Evolutionary conservation across 2,888 invertebrate genomes (phyloP).

Genomic region (Cryptocephalus moraei): DNA sequence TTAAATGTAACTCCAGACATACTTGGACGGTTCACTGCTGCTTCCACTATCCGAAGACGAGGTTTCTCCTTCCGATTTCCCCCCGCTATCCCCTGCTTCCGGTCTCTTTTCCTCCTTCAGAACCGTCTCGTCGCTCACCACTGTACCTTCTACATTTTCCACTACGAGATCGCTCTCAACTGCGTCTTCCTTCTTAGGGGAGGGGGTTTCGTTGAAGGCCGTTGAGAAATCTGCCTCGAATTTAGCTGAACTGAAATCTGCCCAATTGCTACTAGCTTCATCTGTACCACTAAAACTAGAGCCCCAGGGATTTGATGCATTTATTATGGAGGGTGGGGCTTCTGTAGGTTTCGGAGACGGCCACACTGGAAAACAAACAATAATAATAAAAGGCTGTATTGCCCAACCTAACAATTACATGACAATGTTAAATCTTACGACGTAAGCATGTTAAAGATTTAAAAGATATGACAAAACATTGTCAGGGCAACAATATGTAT

Average conservation of each 20-base stretch:
- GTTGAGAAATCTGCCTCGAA: constrained; percentile 26
- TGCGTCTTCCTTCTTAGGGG: neutral
- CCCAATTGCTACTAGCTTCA: constrained; percentile 32
- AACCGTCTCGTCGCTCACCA: constrained; percentile 10
- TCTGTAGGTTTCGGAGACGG: constrained; percentile 21
- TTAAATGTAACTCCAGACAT: no score
- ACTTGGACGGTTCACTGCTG: no score
- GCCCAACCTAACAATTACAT: no score
- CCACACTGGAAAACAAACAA: no score
- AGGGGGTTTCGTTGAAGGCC: no score
- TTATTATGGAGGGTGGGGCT: constrained; percentile 3
- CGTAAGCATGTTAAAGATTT: no score
- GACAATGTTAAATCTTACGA: no score
- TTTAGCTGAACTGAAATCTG: constrained; percentile 35
- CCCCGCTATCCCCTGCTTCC: constrained; percentile 3
- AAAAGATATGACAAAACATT: no score
- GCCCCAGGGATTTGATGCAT: constrained; percentile 29
- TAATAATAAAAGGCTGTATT: no score
- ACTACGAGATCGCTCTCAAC: constrained; percentile 21
- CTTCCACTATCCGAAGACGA: neutral
- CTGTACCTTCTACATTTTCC: constrained; percentile 19
- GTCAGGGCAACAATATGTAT: no score
- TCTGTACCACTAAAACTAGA: constrained; percentile 5
- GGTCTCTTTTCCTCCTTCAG: constrained; percentile 4
- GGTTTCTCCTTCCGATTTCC: constrained; percentile 10